Base-by-base conservation (phyloP, 2,888 invertebrate species). In the Spicauda simplicius region DNA sequence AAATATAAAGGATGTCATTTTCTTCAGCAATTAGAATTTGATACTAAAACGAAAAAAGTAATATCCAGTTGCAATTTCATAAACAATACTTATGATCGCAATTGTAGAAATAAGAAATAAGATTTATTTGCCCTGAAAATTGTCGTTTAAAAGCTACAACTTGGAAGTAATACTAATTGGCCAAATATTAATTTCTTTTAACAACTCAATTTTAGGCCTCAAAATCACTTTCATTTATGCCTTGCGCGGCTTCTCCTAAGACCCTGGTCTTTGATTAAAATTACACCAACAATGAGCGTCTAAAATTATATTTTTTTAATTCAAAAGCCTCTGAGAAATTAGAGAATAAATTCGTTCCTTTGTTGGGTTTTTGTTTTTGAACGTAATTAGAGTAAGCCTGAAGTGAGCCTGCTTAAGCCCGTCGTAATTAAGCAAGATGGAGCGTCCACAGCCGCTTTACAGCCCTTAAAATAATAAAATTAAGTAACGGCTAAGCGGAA, bases 361-460 rank as follows among this genome's bases (percentile, higher is more conserved):
- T 86, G 87, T 83, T 76, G 83, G 80, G 70, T 81, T 84, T 88
- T 90, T 88, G 85, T 89, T 90, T 90, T 87, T 85, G 81, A 83
- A 81, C 81, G 87, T 90, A 91, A 92, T 92, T 90, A 91, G 86
- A 85, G 83, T 84, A 81, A 85, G 87, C 86, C 77, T 80, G 74
- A 78, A 77, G 77, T 78, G 82, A 80, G 83, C 80, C 77, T 68
- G 70, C 73, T 78, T 83, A 80, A 85, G 86, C 83, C 80, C 75
- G 76, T 80, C 82, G 87, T 91, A 90, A 91, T 91, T 90, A 91
- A 87, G 87, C 82, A 86, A 88, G 89, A 90, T 79, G 84, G 78
- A 86, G 78, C 83, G 77, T 81, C 80, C 81, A 75, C 75, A 79
- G 80, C 75, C 80, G 80, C 81, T 84, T 84, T 84, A 80, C 83